Conservation (phyloP, 2,797 vertebrate genomes). For the Silurus lanzhouensis region DNA sequence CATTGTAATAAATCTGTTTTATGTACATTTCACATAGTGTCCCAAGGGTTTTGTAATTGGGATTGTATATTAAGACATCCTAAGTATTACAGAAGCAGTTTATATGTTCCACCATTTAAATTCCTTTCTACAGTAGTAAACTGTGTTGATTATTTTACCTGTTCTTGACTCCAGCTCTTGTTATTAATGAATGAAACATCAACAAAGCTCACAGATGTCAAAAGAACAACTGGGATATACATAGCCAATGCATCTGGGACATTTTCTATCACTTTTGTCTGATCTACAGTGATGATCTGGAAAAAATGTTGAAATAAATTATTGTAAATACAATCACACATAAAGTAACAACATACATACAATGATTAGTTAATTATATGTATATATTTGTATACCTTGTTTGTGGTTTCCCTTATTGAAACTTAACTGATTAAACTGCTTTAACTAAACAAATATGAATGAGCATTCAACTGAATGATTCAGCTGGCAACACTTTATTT, state of each 20-base stretch:
- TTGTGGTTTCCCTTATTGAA: no score
- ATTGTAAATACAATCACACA: no score
- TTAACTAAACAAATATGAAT: no score
- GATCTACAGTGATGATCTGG: slow-evolving; percentile 65
- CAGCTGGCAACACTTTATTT: no score
- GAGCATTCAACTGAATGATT: no score
- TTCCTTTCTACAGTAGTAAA: neutral
- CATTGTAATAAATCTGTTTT: no score
- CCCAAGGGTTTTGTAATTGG: no score
- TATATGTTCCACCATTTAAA: neutral
- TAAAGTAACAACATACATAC: no score
- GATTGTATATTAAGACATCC: neutral
- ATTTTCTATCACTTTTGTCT: slow-evolving; percentile 55
- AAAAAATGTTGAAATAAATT: neutral
- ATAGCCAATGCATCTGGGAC: slow-evolving; percentile 65
- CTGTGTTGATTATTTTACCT: slow-evolving; percentile 61
- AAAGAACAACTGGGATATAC: slow-evolving; percentile 57
- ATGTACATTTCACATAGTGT: no score
- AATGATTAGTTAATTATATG: no score
- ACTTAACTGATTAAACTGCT: no score
- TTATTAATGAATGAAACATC: slow-evolving; percentile 57
- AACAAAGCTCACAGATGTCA: slow-evolving; percentile 44
- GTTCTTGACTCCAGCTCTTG: slow-evolving; percentile 64
- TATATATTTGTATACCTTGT: no score
- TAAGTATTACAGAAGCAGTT: neutral